phyloP scores from a whole-genome alignment of 1,140 invertebrate species.

The Linepithema humile region DNA sequence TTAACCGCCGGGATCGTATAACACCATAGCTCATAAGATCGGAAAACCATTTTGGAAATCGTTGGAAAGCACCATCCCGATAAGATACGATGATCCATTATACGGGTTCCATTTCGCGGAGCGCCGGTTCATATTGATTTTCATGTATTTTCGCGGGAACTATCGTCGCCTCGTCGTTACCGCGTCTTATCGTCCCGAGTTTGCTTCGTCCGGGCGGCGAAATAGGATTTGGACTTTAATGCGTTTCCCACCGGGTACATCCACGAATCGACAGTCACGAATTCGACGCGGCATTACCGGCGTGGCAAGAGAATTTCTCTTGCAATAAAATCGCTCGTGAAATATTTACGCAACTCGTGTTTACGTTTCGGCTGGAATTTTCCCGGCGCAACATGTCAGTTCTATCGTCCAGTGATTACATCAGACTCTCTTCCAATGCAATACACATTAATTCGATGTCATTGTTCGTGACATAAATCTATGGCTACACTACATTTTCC shows the following conservation, averaged over 20 bases:
- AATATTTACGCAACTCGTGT: constrained; percentile 54
- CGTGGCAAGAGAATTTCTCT: constrained; percentile 29
- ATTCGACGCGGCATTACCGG: constrained; percentile 38
- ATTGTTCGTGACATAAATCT: neutral
- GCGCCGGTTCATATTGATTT: constrained; percentile 52
- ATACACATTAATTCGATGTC: neutral
- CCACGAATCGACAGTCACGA: constrained; percentile 54
- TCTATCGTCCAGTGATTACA: constrained; percentile 20
- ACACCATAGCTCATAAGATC: constrained; percentile 32
- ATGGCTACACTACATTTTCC: neutral
- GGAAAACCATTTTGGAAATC: constrained; percentile 55
- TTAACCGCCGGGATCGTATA: constrained; percentile 12
- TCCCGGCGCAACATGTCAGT: neutral
- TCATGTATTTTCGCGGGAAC: constrained; percentile 50
- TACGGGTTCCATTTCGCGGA: constrained; percentile 36
- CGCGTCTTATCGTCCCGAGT: constrained; percentile 43
- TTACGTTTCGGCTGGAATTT: constrained; percentile 29
- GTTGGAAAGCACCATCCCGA: constrained; percentile 37
- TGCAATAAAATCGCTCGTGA: constrained; percentile 45
- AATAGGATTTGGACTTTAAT: constrained; percentile 59
- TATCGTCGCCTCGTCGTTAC: constrained; percentile 52
- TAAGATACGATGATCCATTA: constrained; percentile 56
- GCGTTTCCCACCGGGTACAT: constrained; percentile 45
- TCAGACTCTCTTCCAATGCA: neutral
- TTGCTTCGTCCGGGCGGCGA: constrained; percentile 53